Conservation (phyloP, 2,888 invertebrate genomes). For the Leptinotarsa tumamoca region DNA sequence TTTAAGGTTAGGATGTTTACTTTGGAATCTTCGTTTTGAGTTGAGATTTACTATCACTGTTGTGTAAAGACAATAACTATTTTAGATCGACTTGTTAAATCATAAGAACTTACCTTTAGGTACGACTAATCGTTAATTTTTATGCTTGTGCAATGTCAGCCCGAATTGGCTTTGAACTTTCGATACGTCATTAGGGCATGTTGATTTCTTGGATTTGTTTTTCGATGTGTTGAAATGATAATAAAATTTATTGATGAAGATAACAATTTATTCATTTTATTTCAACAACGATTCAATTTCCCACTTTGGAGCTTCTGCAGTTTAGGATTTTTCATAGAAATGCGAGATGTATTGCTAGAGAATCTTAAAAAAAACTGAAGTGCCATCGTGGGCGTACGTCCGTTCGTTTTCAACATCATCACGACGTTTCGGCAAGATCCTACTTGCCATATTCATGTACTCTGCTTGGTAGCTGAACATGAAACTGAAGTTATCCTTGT, state of each 20-base stretch:
- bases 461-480: no score
- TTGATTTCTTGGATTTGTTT: conserved; percentile 20
- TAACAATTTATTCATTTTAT: not conserved
- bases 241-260: conserved; percentile 4
- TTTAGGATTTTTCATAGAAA: no score
- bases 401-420: no score
- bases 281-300: not conserved
- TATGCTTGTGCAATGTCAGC: conserved; percentile 44
- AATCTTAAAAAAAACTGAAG: no score
- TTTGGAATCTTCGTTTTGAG: conserved; percentile 47
- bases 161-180: conserved; percentile 38
- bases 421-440: no score
- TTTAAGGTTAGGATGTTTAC: conserved; percentile 50
- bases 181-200: conserved; percentile 21
- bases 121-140: conserved; percentile 41
- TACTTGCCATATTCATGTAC: no score
- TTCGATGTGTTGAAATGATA: conserved; percentile 8
- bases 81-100: conserved; percentile 56
- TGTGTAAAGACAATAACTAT: conserved; percentile 68
- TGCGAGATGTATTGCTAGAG: no score
- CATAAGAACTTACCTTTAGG: conserved; percentile 39
- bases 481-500: no score
- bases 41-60: conserved; percentile 59
- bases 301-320: no score
- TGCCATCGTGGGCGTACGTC: no score